Percentiles rank a stretch among this genome's conserved stretches.
Evolutionary conservation across 2,888 invertebrate genomes (phyloP).

Genomic region (Agrochola macilenta): DNA sequence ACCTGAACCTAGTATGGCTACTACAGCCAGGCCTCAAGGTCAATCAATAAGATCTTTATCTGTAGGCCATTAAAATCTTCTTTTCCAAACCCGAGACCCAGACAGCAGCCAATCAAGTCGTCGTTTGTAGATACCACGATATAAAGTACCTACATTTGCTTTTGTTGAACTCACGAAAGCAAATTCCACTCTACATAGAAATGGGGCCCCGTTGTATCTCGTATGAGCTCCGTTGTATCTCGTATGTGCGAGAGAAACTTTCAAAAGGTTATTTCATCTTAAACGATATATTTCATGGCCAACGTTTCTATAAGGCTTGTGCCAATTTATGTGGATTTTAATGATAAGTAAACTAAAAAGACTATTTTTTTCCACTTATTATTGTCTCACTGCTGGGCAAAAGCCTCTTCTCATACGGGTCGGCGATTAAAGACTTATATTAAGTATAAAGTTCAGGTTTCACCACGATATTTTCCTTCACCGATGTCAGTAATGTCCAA

Average conservation of each 20-base stretch:
- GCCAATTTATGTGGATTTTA: slow-evolving; percentile 1
- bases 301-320: slow-evolving; percentile 14
- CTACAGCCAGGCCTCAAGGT: too few relatives aligned
- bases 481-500: too few relatives aligned
- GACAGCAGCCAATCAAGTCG: slow-evolving; percentile 27
- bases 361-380: too few relatives aligned
- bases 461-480: too few relatives aligned
- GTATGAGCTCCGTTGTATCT: slow-evolving; percentile 17
- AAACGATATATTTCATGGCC: slow-evolving; percentile 42
- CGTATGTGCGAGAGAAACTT: slow-evolving; percentile 30
- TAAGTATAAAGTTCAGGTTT: too few relatives aligned
- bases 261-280: slow-evolving; percentile 29
- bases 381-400: too few relatives aligned
- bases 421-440: too few relatives aligned
- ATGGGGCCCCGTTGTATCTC: slow-evolving; percentile 4
- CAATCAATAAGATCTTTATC: neutral
- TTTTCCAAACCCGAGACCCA: neutral
- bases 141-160: slow-evolving; percentile 29
- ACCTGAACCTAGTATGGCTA: neutral
- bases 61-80: neutral
- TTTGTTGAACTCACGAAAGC: slow-evolving; percentile 36
- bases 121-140: slow-evolving; percentile 6
- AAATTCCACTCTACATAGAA: slow-evolving; percentile 43
- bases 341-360: neutral
- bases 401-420: too few relatives aligned